Base-by-base conservation (phyloP, 92 coral and sea anemone species). In the Epizoanthus rinbou region DNA sequence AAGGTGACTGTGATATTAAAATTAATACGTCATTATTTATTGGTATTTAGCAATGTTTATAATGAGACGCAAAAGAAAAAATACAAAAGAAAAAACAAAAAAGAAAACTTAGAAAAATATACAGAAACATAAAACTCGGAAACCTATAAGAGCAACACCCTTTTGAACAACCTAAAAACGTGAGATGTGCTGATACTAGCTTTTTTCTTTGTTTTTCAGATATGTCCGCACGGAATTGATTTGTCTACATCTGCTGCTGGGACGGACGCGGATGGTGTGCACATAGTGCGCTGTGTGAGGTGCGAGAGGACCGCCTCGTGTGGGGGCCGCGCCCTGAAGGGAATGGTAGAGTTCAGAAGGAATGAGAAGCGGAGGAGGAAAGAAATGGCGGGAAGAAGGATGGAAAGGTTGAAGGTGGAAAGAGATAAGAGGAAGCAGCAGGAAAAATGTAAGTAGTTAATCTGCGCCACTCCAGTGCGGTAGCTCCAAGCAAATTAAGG, bases 301-400 rank as follows among this genome's bases (percentile, higher is more conserved):
- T 92, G 97, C 80, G 90, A 87, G 85, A 85, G 91, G 28, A 90
- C 97, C 3, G 39, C 21, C 10, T 87, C 97, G 25, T 82, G 88
- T 25, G 97, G 92, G 3, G 97, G 90, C 16, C 76, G 93, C 79
- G 88, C 76, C 45, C 76, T 92, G 7, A 82, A 81, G 41, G 88
- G 84, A 3, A 69, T 88, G 74, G 50, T 90, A 28, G 90, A 82
- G 50, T 69, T 82, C 84, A 89, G 88, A 19, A 64, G 85, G 10
- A 80, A 80, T 28, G 87, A 90, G 52, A 76, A 81, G 52, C 74
- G 57, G 68, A 74, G 31, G 43, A 23, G 65, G 39, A 90, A 85
- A 57, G 73, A 83, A 56, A 37, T 67, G 31, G 69, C 84, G 87
- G 81, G 85, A 17, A 54, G 69, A 33, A 67, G 75, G 19, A 75